Percentiles rank a stretch among this genome's conserved stretches.
Evolutionary conservation across 2,888 invertebrate genomes (phyloP).

Genomic region (Oasisia sp.): DNA sequence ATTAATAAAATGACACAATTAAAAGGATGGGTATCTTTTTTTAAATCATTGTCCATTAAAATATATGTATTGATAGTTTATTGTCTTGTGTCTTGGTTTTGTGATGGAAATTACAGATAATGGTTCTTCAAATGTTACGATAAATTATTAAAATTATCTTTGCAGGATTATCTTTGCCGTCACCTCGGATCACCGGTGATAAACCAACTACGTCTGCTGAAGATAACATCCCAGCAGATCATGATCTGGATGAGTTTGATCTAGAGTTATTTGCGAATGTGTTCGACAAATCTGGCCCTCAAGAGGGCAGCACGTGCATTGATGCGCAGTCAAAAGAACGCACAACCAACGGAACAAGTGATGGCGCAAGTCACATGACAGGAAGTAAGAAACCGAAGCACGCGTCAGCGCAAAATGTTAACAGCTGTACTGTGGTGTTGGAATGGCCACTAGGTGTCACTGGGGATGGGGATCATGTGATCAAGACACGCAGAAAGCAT

Average conservation of each 20-base stretch:
- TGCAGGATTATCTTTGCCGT: background rate
- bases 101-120: background rate
- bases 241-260: background rate
- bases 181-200: background rate
- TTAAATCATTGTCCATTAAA: no score
- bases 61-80: background rate
- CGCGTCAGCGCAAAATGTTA: background rate
- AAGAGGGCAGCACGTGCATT: background rate
- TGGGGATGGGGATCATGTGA: background rate
- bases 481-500: background rate
- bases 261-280: background rate
- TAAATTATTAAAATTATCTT: background rate
- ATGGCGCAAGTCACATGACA: background rate
- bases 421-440: background rate
- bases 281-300: background rate
- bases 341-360: background rate
- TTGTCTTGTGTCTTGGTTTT: background rate
- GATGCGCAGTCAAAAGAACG: background rate
- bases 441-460: background rate
- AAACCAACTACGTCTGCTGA: background rate
- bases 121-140: background rate
- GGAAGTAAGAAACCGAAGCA: background rate
- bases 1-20: background rate
- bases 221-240: background rate
- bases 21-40: background rate